These are phyloP conservation scores for Oxyruncus cristatus DNA, from an alignment of 2,113 vertebrate genomes.

Conservation along the genomic window DNA sequence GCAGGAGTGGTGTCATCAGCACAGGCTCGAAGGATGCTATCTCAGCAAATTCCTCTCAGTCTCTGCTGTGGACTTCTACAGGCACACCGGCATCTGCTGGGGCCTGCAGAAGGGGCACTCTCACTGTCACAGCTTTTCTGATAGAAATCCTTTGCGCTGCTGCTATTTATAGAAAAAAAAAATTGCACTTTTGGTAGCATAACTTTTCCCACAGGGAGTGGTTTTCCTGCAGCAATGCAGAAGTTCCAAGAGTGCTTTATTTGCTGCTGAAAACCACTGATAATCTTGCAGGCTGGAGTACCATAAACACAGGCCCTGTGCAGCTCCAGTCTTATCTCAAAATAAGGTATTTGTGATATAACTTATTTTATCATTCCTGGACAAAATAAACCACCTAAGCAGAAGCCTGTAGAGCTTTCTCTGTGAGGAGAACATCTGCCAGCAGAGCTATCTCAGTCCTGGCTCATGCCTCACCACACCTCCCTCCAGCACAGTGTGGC, in stretches of 20 bases:
- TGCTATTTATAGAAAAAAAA: conserved; percentile 2
- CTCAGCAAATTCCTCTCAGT: conserved; percentile 49
- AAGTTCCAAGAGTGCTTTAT: neutral
- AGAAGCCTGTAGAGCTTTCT: neutral
- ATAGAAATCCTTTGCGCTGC: neutral
- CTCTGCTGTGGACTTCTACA: neutral
- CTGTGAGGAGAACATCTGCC: neutral
- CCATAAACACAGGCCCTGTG: neutral
- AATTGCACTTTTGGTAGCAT: neutral
- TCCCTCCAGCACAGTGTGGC: conserved; percentile 11
- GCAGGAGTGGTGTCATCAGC: neutral
- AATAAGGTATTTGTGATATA: neutral
- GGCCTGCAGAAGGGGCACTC: neutral
- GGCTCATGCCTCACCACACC: neutral
- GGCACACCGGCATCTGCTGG: neutral
- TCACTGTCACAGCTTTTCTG: neutral
- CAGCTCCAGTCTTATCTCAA: neutral
- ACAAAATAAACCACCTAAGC: neutral
- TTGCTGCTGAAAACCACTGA: neutral
- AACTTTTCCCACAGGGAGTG: neutral
- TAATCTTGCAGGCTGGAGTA: neutral
- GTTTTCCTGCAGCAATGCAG: conserved; percentile 15
- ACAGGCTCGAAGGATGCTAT: neutral
- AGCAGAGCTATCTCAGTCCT: neutral
- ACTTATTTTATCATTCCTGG: neutral